phyloP scores from a whole-genome alignment of 2,888 invertebrate genomes.

The Empis stercorea region DNA sequence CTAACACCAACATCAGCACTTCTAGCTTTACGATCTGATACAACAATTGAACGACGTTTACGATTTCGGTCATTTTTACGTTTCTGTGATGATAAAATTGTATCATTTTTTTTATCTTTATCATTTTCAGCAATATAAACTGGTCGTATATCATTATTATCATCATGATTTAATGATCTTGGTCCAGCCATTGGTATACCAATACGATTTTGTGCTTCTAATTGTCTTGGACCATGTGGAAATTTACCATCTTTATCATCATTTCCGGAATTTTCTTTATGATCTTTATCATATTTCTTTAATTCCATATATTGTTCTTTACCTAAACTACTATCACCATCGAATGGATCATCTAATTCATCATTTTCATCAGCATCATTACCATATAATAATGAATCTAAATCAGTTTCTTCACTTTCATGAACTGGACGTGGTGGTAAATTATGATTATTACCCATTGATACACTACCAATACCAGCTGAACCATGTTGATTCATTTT shows the following conservation, averaged over 20 bases:
- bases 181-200: constrained; percentile 44
- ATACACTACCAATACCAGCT: not conserved
- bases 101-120: constrained; percentile 7
- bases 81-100: not conserved
- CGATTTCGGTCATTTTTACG: not conserved
- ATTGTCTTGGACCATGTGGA: constrained; percentile 59
- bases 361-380: constrained; percentile 26
- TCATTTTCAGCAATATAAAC: constrained; percentile 24
- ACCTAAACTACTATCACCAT: constrained; percentile 9
- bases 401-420: constrained; percentile 33
- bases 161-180: constrained; percentile 34
- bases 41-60: constrained; percentile 46
- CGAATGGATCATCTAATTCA: constrained; percentile 7
- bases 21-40: constrained; percentile 59
- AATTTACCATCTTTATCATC: constrained; percentile 43
- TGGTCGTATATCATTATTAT: constrained; percentile 25
- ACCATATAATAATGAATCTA: constrained; percentile 28
- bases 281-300: constrained; percentile 29
- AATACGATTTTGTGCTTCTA: constrained; percentile 41
- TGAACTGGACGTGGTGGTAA: constrained; percentile 32
- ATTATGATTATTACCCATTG: constrained; percentile 18
- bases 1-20: constrained; percentile 83
- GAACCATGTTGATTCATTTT: too few relatives aligned
- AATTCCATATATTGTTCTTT: constrained; percentile 34
- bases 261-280: not conserved